Base-by-base conservation (phyloP, 2,113 vertebrate species). In the Lipophrys pholis region DNA sequence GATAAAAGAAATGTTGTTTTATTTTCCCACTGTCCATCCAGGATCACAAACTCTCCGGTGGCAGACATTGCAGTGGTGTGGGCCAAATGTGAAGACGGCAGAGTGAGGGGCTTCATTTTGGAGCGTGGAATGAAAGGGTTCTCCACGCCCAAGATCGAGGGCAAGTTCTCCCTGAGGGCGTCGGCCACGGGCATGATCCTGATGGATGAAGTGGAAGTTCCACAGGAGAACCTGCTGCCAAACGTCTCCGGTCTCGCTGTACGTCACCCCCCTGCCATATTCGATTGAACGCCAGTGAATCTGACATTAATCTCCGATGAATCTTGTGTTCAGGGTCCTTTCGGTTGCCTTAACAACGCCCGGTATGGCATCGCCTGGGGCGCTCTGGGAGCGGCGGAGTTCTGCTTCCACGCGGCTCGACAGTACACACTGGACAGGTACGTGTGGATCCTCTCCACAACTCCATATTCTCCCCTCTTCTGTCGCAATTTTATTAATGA, bases 321-420 rank as follows among this genome's bases (percentile, higher is more conserved):
- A 30, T 4, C 21, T 30, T 30, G 21, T 30, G 21, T 30, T 7
- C 60, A 97, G 96, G 96, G 96, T 14, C 95, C 96, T 3, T 97
- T 98, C 0, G 94, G 96, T 45, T 98, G 96, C 81, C 87, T 98
- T 51, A 97, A 95, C 86, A 96, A 94, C 0, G 97, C 97, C 0
- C 95, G 96, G 0, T 97, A 94, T 0, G 96, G 96, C 39, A 98
- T 98, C 5, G 82, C 96, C 0, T 98, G 97, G 97, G 97, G 96
- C 0, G 93, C 94, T 0, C 90, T 98, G 58, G 96, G 97, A 38
- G 96, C 97, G 0, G 96, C 96, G 0, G 97, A 98, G 63, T 95
- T 95, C 83, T 98, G 96, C 49, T 91, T 98, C 88, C 95, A 98
- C 45, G 90, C 93, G 39, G 90, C 92, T 11, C 81, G 91, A 6